Conservation (phyloP, 1,140 invertebrate species). For the Berghia stephanieae region DNA sequence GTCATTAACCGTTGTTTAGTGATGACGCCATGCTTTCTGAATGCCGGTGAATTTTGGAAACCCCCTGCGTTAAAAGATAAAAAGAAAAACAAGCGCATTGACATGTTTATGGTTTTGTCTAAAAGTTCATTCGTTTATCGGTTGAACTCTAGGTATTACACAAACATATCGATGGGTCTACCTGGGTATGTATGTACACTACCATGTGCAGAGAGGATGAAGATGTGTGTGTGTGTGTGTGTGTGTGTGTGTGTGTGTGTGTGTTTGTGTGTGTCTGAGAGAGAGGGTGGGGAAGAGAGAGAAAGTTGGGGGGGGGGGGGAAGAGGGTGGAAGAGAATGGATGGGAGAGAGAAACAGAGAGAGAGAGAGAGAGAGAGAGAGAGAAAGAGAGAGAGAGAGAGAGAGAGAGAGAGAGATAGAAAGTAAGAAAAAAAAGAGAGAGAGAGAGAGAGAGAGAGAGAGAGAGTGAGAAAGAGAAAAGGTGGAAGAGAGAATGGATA, state of each 20-base stretch:
- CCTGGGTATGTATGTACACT: conserved; percentile 8
- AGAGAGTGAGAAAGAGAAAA: background rate
- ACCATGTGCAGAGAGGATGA: background rate
- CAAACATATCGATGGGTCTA: conserved; percentile 27
- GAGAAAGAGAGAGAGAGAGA: conserved; percentile 28
- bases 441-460: background rate
- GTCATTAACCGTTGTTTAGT: too few relatives aligned
- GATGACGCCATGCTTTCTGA: too few relatives aligned
- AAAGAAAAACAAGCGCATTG: too few relatives aligned
- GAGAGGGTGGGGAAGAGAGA: background rate
- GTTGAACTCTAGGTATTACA: background rate
- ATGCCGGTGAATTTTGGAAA: too few relatives aligned
- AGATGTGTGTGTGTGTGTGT: background rate
- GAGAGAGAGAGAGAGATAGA: background rate
- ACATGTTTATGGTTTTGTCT: conserved; percentile 23
- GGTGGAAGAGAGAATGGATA: background rate
- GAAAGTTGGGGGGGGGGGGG: background rate
- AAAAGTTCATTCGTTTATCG: background rate
- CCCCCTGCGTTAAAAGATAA: too few relatives aligned
- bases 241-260: conserved; percentile 15
- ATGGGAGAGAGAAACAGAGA: background rate
- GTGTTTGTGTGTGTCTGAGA: background rate
- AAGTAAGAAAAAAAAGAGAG: background rate
- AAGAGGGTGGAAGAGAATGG: background rate
- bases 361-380: conserved; percentile 16